Conservation (phyloP, 2,113 vertebrate species). For the Australoheros scitulus region DNA sequence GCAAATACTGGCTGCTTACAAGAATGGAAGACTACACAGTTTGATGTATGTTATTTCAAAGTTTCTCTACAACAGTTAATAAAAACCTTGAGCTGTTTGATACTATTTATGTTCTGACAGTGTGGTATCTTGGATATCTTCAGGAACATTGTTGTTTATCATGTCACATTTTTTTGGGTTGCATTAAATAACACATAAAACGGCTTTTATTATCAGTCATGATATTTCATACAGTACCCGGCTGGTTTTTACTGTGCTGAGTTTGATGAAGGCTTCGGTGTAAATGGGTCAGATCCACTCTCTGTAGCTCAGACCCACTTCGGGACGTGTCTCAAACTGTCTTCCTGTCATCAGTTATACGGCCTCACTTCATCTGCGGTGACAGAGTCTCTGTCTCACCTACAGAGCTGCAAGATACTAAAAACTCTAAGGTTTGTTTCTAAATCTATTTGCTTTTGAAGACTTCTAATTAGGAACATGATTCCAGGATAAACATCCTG, state of each 20-base stretch:
- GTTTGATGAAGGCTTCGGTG: background rate
- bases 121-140: background rate
- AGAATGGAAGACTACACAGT: background rate
- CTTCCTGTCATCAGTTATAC: constrained; percentile 34
- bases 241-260: background rate
- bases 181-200: background rate
- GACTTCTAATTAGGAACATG: constrained; percentile 44
- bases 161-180: background rate
- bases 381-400: background rate
- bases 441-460: constrained; percentile 44
- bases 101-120: background rate
- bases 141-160: background rate
- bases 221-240: background rate
- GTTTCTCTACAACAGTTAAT: background rate
- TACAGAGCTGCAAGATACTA: constrained; percentile 40
- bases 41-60: background rate
- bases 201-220: background rate
- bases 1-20: background rate
- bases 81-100: background rate
- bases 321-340: constrained; percentile 20
- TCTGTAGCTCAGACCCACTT: constrained; percentile 28
- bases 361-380: constrained; percentile 37
- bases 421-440: constrained; percentile 38
- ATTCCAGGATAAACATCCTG: constrained; percentile 59
- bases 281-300: constrained; percentile 14